Evolutionary conservation across 1,140 invertebrate species (phyloP), one percentile per base, ranked within the genome.

Genomic region (Sarcophaga bullata): DNA sequence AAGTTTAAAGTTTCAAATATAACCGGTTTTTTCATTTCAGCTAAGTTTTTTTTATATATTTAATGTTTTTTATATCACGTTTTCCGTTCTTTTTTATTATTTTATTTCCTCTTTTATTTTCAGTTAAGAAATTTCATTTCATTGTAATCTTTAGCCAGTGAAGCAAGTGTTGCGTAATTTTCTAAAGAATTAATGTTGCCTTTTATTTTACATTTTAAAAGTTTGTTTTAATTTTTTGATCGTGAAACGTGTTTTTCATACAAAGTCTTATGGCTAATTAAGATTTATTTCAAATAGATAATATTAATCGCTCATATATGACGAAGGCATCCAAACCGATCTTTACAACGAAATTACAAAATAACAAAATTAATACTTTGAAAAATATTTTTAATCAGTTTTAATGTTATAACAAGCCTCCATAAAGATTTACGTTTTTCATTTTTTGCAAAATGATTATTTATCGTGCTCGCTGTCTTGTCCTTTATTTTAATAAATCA

Each of bases 51-150:
- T 58, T 58, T 58, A 11, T 58, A 58, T 0, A 58, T 37, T 37
- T 37, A 37, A 37, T 37, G 4, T 58, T 58, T 52, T 58, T 58
- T 58, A 15, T n/a, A 58, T 58, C 54, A 58, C 54, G 54, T 58
- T 58, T 58, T 58, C n/a, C 10, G 54, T 58, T n/a, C n/a, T 58
- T 58, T 58, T 58, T 58, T 58, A 58, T 58, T 58, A 58, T 58
- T 58, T 58, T 58, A 58, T 58, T 58, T 58, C 54, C 54, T 58
- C 15, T 58, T 13, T 58, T 58, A 58, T 58, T 58, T 37, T 58
- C 54, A n/a, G 54, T 58, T 58, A n/a, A 37, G 13, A 58, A 15
- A n/a, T 58, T n/a, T 58, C 15, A n/a, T 58, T 58, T 58, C 54
- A n/a, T 58, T 58, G 54, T 58, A 58, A 58, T 13, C 15, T 58